Base-by-base conservation (phyloP, 2,113 vertebrate genomes). In the Pelecanoides urinatrix region DNA sequence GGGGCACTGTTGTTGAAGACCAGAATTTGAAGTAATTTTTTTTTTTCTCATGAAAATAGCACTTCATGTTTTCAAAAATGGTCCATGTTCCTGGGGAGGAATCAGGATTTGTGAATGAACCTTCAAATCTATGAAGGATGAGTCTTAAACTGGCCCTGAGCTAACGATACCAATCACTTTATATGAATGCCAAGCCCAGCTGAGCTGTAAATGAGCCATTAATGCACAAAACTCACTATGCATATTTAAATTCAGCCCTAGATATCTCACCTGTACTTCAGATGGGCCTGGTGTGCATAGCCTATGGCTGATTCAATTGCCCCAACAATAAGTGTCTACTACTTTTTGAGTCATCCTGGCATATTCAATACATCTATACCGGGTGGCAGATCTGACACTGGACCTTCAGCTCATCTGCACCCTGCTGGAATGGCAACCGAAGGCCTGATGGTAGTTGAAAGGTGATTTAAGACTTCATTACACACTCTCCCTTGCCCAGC, bases 11-110 rank as follows among this genome's bases (percentile, higher is more conserved):
- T 63, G 34, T 65, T 50, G 52, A 49, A 58, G 29, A 49, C 21
- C 12, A 15, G 4, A 13, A 10, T 13, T 45, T n/a, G 5, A 23
- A 19, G 62, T 4, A 15, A 15, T 7, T 3, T 3, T 4, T 2
- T 6, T 73, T 83, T 65, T 55, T 67, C 16, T 17, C 53, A 32
- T 44, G 9, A 77, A 87, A 77, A 44, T 30, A 50, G 38, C 73
- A 87, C 45, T 87, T 77, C 32, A 18, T 21, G 16, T 44, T n/a
- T 87, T 87, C 84, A 87, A 77, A 87, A 59, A 77, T 36, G 65
- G 73, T 87, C 84, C 53, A 77, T n/a, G 19, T 76, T 42, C 53
- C 72, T 76, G 44, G 13, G 30, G 62, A 76, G 32, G 44, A 50
- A 86, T 59, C 44, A 42, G 16, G 7, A 30, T 86, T 76, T 67